Conservation (phyloP, 2,113 vertebrate genomes). For the Mohoua ochrocephala region DNA sequence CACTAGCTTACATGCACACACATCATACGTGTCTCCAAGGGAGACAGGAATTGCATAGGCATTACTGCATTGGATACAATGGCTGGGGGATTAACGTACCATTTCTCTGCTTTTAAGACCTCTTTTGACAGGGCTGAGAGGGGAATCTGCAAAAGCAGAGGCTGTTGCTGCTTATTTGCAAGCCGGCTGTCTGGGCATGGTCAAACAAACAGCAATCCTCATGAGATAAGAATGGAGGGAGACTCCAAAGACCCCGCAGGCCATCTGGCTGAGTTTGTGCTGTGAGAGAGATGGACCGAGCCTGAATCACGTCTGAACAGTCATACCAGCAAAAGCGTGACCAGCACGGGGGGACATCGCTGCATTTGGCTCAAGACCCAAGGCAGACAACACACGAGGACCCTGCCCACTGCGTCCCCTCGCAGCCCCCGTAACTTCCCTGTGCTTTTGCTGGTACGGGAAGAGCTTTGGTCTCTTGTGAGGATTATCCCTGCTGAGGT, state of each 20-base stretch:
- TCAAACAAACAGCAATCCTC: neutral
- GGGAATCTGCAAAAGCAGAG: conserved; percentile 16
- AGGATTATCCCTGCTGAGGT: conserved; percentile 33
- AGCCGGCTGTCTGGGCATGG: neutral
- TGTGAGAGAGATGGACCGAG: neutral
- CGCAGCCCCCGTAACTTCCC: accelerated
- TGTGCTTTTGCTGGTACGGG: neutral
- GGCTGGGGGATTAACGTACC: conserved; percentile 60
- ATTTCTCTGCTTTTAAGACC: conserved; percentile 60
- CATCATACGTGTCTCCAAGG: conserved; percentile 50
- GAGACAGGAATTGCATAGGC: conserved; percentile 79
- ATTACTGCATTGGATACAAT: conserved; percentile 67
- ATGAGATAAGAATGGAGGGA: neutral
- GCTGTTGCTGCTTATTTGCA: neutral
- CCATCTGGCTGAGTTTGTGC: conserved; percentile 25
- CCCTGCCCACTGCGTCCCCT: neutral
- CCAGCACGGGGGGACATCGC: neutral
- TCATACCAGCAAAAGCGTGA: neutral
- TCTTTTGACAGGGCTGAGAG: conserved; percentile 25
- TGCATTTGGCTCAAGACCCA: neutral
- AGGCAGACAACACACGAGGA: accelerated
- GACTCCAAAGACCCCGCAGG: neutral
- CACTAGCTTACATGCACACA: conserved; percentile 70
- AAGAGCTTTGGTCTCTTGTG: conserved; percentile 61
- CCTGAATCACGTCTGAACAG: neutral